A percentile compares a stretch with the other conserved stretches of the same genome.
Evolutionary conservation across 2,888 invertebrate genomes (phyloP).

Genomic region (Tenthredo distinguenda): DNA sequence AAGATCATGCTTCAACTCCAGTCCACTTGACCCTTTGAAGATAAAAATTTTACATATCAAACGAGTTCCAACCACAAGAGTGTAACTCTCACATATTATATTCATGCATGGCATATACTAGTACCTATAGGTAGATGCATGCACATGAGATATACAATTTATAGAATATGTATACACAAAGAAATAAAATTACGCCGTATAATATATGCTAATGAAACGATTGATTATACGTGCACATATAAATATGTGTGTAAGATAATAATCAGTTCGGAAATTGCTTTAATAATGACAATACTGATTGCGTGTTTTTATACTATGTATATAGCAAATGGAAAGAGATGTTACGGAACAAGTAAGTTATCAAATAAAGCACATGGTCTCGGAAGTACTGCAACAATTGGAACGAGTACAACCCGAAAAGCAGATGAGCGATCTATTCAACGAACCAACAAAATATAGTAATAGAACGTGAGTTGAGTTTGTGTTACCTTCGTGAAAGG

Average conservation of each 20-base stretch:
- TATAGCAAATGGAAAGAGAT: constrained; percentile 64
- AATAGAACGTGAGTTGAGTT: constrained; percentile 58
- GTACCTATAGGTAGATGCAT: neutral
- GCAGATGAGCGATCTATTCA: constrained; percentile 36
- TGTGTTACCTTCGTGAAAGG: too few relatives aligned
- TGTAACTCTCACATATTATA: neutral
- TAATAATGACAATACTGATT: neutral
- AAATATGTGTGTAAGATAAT: neutral
- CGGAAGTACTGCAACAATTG: constrained; percentile 61
- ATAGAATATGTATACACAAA: neutral
- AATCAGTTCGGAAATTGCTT: neutral
- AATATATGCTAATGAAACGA: neutral
- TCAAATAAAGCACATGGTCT: constrained; percentile 64
- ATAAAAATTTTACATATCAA: constrained; percentile 24
- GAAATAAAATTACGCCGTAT: neutral
- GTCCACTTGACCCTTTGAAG: constrained; percentile 25
- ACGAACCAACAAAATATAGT: constrained; percentile 55
- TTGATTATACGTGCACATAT: neutral
- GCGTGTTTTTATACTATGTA: neutral
- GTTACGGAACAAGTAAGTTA: constrained; percentile 61
- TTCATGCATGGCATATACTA: neutral
- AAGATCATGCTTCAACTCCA: constrained; percentile 9
- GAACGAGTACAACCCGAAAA: constrained; percentile 53
- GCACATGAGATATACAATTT: neutral
- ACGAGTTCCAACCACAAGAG: constrained; percentile 35